Evolutionary conservation across 2,797 vertebrate species (phyloP), one percentile per base, ranked within the genome.

Genomic region (Melanotaenia parkinsoni): DNA sequence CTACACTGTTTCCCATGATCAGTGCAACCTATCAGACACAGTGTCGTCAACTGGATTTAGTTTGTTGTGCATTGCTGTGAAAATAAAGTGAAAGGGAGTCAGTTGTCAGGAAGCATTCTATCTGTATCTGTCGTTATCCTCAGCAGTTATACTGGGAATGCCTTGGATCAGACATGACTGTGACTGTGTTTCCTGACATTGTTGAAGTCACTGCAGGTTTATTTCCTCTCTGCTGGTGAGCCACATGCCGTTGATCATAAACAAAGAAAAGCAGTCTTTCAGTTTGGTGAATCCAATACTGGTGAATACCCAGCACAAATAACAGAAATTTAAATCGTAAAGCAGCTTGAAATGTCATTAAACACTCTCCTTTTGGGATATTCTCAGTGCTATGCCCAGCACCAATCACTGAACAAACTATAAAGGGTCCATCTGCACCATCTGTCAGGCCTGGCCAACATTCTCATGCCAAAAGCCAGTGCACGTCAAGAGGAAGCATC

Each of bases 161-260:
- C 72, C 65, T 78, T 77, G 83, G 82, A 88, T 82, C 57, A 76
- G 71, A 79, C 72, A 70, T 66, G 68, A 69, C 73, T 85, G 60
- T 74, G 62, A 76, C 82, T 35, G 38, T 12, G 45, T 78, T 92
- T 92, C 91, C 90, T 90, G 82, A 89, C 83, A 87, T 93, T 93
- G 88, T 93, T 82, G 62, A 12, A 76, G 65, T 75, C 71, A 84
- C 40, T 47, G 77, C 81, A 86, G 88, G 92, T 91, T 68, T 79
- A 77, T 89, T 92, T 93, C 91, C 91, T 77, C 77, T 2, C 56
- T 67, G 70, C 14, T 71, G 75, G 70, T 72, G 72, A 82, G 67
- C 72, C 30, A 32, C 76, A 78, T 45, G 67, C 30, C 0, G 20
- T 50, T 43, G 30, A 59, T 83, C 76, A 33, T 43, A 78, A 45